These are phyloP conservation scores for Drosophila pseudotakahashii DNA, from an alignment of 2,888 invertebrate species.

Conservation along the genomic window DNA sequence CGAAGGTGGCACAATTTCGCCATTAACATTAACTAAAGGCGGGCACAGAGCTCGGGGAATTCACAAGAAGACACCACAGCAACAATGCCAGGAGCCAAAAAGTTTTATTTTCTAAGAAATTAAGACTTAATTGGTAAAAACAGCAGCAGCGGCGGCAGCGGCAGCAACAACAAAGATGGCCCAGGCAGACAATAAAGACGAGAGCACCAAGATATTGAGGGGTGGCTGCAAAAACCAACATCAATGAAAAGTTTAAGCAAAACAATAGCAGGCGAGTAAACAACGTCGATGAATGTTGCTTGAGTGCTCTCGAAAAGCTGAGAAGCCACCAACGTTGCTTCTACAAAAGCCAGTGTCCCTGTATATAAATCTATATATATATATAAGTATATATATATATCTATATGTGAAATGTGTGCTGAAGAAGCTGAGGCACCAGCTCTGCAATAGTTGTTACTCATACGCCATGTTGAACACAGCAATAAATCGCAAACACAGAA, in stretches of 20 bases:
- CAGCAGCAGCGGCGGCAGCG: conserved; percentile 66
- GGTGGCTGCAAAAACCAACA: conserved; percentile 67
- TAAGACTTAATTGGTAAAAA: conserved; percentile 79
- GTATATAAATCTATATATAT: conserved; percentile 12
- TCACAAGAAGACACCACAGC: conserved; percentile 11
- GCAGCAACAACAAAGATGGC: conserved; percentile 47
- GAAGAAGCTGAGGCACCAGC: conserved; percentile 14
- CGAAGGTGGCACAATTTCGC: conserved; percentile 54
- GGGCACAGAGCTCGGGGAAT: conserved; percentile 9
- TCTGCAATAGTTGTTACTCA: conserved; percentile 56
- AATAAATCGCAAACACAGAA: conserved; percentile 48
- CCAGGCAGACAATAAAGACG: conserved; percentile 29
- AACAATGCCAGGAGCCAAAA: conserved; percentile 75
- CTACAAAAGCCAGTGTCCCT: neutral
- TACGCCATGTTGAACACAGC: conserved; percentile 62
- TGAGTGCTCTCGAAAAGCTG: conserved; percentile 59
- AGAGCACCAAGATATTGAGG: conserved; percentile 29
- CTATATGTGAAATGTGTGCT: neutral
- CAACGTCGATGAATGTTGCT: conserved; percentile 75
- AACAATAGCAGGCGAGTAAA: conserved; percentile 74
- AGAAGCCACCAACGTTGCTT: conserved; percentile 38
- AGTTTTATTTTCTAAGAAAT: conserved; percentile 79
- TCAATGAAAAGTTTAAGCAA: conserved; percentile 78
- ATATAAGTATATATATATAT: neutral
- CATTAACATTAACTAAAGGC: conserved; percentile 49